Evolutionary conservation across 2,113 vertebrate genomes (phyloP), one percentile per base, ranked within the genome.

Genomic region (Trogon surrucura): DNA sequence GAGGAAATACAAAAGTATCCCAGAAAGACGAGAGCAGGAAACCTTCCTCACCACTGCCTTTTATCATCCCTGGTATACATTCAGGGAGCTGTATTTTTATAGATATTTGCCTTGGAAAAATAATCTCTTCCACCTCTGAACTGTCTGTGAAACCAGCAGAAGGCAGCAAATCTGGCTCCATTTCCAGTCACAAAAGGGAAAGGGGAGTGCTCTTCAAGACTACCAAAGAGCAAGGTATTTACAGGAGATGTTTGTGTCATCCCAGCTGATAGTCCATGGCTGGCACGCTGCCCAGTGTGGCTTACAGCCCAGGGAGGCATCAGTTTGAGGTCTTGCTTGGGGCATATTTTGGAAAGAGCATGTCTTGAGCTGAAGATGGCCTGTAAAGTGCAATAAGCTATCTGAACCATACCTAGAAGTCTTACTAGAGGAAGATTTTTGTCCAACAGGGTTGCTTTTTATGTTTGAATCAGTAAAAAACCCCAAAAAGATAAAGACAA

Each of bases 91-190:
- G 14, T 73, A 70, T 81, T 85, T 91, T 51, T 34, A 19, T 23
- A 4, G 73, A 77, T 23, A 11, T 41, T 62, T 91, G 23, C 17
- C 36, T 80, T 65, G 54, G 58, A 95, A 92, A 72, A 92, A 45
- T 18, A 34, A n/a, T 23, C 4, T 38, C 62, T 80, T 72, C 62
- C 67, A 5, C 15, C 30, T 61, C n/a, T 72, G n/a, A 61, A 53
- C 65, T 79, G 14, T 29, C 65, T 78, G 16, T 75, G 32, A 84
- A 85, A 79, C 50, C n/a, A 85, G 54, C 15, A 93, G 66, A 88
- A 88, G 51, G 34, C 36, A 90, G 73, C 20, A 89, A 70, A 66
- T 41, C 34, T 56, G 50, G 13, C 58, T 91, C 12, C 14, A 25
- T 62, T 88, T 91, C 38, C 51, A 72, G n/a, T 58, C 36, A 47